Evolutionary conservation across 2,797 vertebrate species (phyloP).

Genomic region (Oceanodroma leucorhoa): DNA sequence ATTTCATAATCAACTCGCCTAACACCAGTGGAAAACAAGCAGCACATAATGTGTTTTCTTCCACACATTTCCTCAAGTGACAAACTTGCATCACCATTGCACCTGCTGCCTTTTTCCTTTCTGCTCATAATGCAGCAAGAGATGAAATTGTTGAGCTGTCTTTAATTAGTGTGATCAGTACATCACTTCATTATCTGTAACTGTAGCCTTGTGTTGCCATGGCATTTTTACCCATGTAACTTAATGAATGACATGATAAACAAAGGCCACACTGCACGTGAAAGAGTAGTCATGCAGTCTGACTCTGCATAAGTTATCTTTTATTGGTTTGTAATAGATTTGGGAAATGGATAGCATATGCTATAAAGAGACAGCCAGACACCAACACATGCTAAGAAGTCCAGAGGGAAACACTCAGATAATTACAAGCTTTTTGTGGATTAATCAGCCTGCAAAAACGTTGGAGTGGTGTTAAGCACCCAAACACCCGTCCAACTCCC

Average conservation of each 20-base stretch:
- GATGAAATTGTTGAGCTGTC: neutral
- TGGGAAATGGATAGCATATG: constrained; percentile 8
- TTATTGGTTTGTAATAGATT: neutral
- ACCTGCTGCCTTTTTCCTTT: neutral
- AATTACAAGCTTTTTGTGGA: constrained; percentile 28
- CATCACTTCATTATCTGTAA: neutral
- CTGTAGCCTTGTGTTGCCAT: neutral
- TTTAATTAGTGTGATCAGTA: constrained; percentile 16
- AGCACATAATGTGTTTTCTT: neutral
- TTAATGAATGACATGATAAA: neutral
- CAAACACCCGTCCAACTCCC: neutral
- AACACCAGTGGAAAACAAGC: neutral
- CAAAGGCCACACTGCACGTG: neutral
- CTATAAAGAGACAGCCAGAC: neutral
- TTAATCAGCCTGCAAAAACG: constrained; percentile 16
- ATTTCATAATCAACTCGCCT: neutral
- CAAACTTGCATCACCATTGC: neutral
- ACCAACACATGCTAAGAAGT: constrained; percentile 11
- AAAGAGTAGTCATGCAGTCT: neutral
- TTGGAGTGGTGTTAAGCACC: neutral
- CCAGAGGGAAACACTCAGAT: constrained; percentile 41
- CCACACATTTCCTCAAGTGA: neutral
- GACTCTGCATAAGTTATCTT: neutral
- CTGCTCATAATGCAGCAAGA: neutral
- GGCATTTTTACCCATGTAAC: neutral